Evolutionary conservation across 2,888 invertebrate species (phyloP), one percentile per base, ranked within the genome.

Genomic region (Meliscaeva auricollis): DNA sequence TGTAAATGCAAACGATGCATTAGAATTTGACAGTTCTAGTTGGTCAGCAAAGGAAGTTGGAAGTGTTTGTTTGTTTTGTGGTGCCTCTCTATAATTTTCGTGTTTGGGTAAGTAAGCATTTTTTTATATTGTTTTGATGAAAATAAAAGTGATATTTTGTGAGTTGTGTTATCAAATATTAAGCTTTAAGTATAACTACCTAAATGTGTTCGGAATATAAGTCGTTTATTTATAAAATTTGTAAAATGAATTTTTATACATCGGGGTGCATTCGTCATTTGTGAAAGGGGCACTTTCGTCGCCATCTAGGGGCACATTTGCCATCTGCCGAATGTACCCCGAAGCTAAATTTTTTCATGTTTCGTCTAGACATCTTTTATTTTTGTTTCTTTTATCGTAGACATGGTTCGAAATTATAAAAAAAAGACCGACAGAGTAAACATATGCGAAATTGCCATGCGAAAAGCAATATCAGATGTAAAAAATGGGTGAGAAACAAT

Each of bases 331-430:
- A 35, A 35, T 35, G 35, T 35, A 35, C 35, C 35, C 35, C 6
- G 35, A 35, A 35, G 35, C 7, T 26, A 26, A 26, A 26, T 26
- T 26, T 26, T 26, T 26, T 26, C 26, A 26, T 26, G 26, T 26
- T 26, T 26, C 4, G n/a, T 13, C 41, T 41, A 41, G 41, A 41
- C 41, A 41, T n/a, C 41, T 41, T 41, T 41, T 41, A 3, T 13
- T 48, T 20, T 48, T 48, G 44, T 48, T 48, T 48, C 46, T 48
- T 41, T 41, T 9, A 41, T 41, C n/a, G 46, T 20, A 48, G 20
- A 20, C 20, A 48, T 48, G 41, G 41, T 41, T 41, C 41, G 41
- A 41, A 41, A 13, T n/a, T 41, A 41, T 41, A n/a, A 41, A n/a
- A 41, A 48, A 20, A 48, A 48, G 9, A 17, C 15, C 6, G 20